These are phyloP conservation scores for Notospermus geniculatus DNA, from an alignment of 1,140 invertebrate species.

Conservation along the genomic window DNA sequence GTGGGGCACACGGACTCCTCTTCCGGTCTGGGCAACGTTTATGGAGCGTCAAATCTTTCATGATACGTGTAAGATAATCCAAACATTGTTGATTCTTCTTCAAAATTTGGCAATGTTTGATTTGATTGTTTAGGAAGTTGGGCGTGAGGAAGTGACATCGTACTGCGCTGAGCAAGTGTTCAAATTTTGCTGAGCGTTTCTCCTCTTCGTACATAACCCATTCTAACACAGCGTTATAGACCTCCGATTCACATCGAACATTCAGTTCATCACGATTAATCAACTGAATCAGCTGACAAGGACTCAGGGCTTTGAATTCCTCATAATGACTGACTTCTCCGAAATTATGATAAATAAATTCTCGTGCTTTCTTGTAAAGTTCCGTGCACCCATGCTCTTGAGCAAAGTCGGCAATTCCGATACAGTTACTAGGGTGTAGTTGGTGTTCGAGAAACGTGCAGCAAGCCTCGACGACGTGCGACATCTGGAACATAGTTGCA, in stretches of 20 bases:
- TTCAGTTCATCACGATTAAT: constrained; percentile 86
- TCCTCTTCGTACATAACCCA: constrained; percentile 88
- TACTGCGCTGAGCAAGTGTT: constrained; percentile 80
- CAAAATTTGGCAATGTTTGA: constrained; percentile 85
- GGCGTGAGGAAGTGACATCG: constrained; percentile 90
- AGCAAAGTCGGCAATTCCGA: constrained; percentile 88
- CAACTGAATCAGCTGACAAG: constrained; percentile 73
- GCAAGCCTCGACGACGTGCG: constrained; percentile 86
- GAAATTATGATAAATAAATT: constrained; percentile 88
- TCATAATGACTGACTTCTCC: constrained; percentile 85
- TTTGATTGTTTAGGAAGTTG: constrained; percentile 84
- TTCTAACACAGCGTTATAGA: constrained; percentile 83
- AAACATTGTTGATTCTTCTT: constrained; percentile 77
- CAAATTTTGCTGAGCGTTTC: constrained; percentile 77
- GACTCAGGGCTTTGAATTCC: constrained; percentile 80
- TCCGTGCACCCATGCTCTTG: constrained; percentile 85
- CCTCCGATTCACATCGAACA: constrained; percentile 85
- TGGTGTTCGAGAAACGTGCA: constrained; percentile 86
- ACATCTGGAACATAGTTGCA: constrained; percentile 91
- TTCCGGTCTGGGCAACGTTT: constrained; percentile 42
- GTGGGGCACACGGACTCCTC: constrained; percentile 44
- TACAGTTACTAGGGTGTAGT: constrained; percentile 88
- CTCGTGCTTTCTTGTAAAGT: constrained; percentile 79
- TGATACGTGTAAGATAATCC: constrained; percentile 85
- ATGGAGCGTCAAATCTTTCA: constrained; percentile 64